These are phyloP conservation scores for Anhinga rufa DNA, from an alignment of 2,113 vertebrate species.

Conservation along the genomic window DNA sequence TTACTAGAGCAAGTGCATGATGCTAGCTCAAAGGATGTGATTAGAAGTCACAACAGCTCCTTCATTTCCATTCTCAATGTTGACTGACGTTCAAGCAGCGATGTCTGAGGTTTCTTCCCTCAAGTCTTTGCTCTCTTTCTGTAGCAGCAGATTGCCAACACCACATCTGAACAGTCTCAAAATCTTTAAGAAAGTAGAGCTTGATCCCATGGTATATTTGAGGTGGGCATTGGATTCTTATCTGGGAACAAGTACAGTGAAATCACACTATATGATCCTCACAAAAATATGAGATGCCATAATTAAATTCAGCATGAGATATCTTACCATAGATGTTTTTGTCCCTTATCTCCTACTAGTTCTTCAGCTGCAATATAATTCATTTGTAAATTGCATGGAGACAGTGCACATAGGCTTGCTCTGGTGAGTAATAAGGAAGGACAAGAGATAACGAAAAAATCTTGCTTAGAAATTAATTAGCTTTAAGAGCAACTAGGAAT, in stretches of 20 bases:
- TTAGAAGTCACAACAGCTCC: not conserved
- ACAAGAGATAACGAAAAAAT: not conserved
- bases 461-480: not conserved
- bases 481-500: not conserved
- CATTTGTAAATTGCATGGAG: not conserved
- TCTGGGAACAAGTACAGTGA: not conserved
- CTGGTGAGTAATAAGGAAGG: not conserved
- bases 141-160: not conserved
- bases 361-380: not conserved
- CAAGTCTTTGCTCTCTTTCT: not conserved
- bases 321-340: not conserved
- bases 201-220: not conserved
- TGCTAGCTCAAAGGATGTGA: not conserved
- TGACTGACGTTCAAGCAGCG: not conserved
- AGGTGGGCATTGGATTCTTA: not conserved
- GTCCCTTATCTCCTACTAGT: not conserved
- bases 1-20: not conserved
- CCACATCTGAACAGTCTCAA: not conserved
- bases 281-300: not conserved
- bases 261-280: not conserved
- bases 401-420: not conserved
- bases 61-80: conserved; percentile 9
- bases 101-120: not conserved
- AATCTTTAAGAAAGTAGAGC: not conserved
- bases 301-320: not conserved